Evolutionary conservation across 2,888 invertebrate genomes (phyloP).

Genomic region (Cynaeus angustus): DNA sequence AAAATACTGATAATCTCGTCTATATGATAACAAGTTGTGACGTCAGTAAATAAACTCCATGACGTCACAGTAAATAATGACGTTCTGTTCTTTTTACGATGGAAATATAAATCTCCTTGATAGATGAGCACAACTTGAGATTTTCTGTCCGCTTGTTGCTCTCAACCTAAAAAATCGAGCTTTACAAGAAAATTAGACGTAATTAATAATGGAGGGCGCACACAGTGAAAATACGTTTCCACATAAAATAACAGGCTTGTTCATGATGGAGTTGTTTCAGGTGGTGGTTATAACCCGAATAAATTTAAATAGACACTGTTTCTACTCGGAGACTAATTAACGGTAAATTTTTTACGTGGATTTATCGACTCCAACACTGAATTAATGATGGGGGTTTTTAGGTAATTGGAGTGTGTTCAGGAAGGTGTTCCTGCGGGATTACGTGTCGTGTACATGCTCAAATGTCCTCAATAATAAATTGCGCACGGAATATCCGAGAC

Average conservation of each 20-base stretch:
- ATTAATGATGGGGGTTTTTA: neutral
- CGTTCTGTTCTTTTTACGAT: neutral
- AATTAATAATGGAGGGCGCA: neutral
- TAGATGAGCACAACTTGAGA: slow-evolving; percentile 6
- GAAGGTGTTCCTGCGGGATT: too few species aligned
- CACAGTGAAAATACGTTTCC: neutral
- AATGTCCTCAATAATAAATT: slow-evolving; percentile 10
- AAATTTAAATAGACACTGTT: neutral
- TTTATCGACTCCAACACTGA: neutral
- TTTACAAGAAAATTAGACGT: slow-evolving; percentile 2
- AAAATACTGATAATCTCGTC: neutral
- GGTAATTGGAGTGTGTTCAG: too few species aligned
- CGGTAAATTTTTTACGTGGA: too few species aligned
- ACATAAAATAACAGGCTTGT: slow-evolving; percentile 1
- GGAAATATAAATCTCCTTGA: slow-evolving; percentile 21
- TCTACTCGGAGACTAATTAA: too few species aligned
- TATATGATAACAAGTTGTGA: slow-evolving; percentile 8
- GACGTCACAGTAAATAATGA: slow-evolving; percentile 7
- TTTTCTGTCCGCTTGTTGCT: slow-evolving; percentile 9
- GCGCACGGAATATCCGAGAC: slow-evolving; percentile 1
- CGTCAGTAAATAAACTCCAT: neutral
- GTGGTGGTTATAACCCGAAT: neutral
- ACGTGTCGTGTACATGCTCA: neutral
- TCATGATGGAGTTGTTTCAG: slow-evolving; percentile 1
- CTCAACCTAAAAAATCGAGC: neutral